Conservation (phyloP, 2,888 invertebrate genomes). For the Stenodera caucasica region DNA sequence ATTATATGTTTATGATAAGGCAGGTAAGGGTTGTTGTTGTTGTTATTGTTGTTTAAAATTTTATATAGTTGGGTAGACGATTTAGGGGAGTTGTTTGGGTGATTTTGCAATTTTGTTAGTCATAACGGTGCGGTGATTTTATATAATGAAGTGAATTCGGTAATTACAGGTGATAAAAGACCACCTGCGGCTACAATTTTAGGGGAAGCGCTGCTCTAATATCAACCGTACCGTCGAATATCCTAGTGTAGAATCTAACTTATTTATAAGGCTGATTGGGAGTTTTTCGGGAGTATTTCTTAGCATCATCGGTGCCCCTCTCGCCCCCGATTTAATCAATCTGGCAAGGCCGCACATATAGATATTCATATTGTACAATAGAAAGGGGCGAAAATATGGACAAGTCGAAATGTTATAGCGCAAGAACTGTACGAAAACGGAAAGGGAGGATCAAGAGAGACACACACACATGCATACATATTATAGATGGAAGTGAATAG, state of each 20-base stretch:
- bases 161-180: constrained; percentile 35
- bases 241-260: too few relatives aligned
- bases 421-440: neutral
- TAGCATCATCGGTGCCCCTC: constrained; percentile 12
- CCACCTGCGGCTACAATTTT: constrained; percentile 30
- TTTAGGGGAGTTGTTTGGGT: neutral
- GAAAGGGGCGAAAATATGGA: constrained; percentile 14
- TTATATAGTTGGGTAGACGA: too few relatives aligned
- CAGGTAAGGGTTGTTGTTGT: neutral
- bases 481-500: constrained; percentile 37
- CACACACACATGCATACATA: neutral
- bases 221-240: too few relatives aligned
- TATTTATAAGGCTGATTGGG: too few relatives aligned
- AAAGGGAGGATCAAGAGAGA: constrained; percentile 7
- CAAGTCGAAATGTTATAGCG: constrained; percentile 8
- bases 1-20: neutral
- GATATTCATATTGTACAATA: constrained; percentile 10
- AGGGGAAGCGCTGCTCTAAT: neutral
- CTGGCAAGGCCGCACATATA: constrained; percentile 26
- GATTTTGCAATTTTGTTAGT: constrained; percentile 9
- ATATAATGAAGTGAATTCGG: constrained; percentile 30
- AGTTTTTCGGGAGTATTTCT: neutral
- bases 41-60: too few relatives aligned
- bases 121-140: constrained; percentile 24
- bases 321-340: constrained; percentile 35